phyloP scores from a whole-genome alignment of 2,113 vertebrate species.

The Marmota monax region DNA sequence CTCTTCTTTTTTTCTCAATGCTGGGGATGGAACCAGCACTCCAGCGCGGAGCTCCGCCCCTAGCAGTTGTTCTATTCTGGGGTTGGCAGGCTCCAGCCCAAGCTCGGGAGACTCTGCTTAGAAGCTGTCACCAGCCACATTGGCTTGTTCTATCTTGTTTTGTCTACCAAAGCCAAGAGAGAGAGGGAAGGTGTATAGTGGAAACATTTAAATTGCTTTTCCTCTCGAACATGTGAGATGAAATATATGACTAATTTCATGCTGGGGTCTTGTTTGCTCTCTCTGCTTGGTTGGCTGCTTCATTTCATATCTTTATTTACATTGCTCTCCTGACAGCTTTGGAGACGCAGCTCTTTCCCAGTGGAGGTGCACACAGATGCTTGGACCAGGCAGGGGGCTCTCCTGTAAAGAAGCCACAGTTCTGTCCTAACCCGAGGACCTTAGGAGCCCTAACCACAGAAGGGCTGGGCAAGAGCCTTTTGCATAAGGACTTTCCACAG shows the following conservation, averaged over 20 bases:
- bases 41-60: not conserved
- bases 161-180: slow-evolving; percentile 36
- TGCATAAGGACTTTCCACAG: not conserved
- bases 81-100: not conserved
- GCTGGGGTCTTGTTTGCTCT: not conserved
- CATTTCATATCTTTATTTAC: not conserved
- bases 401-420: not conserved
- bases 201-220: slow-evolving; percentile 20
- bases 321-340: not conserved
- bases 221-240: slow-evolving; percentile 34
- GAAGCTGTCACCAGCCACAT: not conserved
- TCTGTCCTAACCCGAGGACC: not conserved
- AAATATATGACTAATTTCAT: slow-evolving; percentile 15
- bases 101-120: not conserved
- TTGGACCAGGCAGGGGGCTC: no score
- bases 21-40: not conserved
- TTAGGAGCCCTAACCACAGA: not conserved
- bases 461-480: not conserved
- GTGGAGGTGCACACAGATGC: not conserved
- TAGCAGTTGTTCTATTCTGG: not conserved
- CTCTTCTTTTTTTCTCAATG: not conserved
- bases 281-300: not conserved
- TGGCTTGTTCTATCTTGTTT: slow-evolving; percentile 45
- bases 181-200: not conserved
- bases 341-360: not conserved